Evolutionary conservation across 1,140 invertebrate species (phyloP).

Genomic region (Nasonia longicornis): DNA sequence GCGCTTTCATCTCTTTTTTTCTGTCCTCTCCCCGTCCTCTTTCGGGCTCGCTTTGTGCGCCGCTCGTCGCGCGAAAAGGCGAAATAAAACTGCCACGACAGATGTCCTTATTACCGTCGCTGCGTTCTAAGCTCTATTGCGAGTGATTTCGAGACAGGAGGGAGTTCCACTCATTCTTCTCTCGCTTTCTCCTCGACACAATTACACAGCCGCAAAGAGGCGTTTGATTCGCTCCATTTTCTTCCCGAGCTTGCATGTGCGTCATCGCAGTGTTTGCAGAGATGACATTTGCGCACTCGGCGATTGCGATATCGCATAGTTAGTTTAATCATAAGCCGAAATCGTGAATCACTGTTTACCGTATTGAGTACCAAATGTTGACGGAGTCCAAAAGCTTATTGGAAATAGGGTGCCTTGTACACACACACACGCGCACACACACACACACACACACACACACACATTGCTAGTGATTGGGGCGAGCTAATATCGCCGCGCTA

Average conservation of each 20-base stretch:
- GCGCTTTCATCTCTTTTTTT: neutral
- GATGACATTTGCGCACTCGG: no score
- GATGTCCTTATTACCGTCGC: constrained; percentile 13
- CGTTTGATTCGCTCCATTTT: no score
- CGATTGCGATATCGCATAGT: no score
- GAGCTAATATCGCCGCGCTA: neutral
- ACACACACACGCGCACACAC: no score
- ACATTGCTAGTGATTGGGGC: neutral
- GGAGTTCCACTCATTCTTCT: no score
- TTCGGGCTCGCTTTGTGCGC: neutral
- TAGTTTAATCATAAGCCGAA: no score
- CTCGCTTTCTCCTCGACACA: no score
- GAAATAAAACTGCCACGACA: constrained; percentile 20
- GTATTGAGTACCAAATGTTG: neutral
- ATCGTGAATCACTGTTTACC: neutral
- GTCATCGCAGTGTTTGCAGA: no score
- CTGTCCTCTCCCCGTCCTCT: neutral
- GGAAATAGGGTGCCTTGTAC: neutral
- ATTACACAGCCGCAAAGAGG: no score
- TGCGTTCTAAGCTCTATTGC: neutral
- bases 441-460: no score
- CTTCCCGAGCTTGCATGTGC: no score
- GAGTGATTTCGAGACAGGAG: neutral
- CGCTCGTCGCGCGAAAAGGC: neutral
- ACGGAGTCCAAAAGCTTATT: neutral